phyloP scores from a whole-genome alignment of 2,888 invertebrate species.

The Macroteleia sp. region DNA sequence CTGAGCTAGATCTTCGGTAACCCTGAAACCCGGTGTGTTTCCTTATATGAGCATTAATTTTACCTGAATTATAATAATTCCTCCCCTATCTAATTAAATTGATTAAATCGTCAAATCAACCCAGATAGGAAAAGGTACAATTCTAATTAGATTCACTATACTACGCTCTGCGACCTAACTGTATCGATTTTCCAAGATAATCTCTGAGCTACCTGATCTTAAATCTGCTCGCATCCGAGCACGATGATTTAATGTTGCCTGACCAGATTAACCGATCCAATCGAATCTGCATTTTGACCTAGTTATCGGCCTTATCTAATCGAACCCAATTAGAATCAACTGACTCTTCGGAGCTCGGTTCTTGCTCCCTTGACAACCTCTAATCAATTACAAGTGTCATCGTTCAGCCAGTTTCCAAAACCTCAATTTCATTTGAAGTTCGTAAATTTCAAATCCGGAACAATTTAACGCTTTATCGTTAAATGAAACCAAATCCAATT shows the following conservation, averaged over 20 bases:
- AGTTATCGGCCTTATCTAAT: constrained; percentile 47
- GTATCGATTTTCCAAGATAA: constrained; percentile 48
- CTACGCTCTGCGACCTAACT: constrained; percentile 26
- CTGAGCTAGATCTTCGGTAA: too few species aligned
- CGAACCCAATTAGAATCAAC: constrained; percentile 37
- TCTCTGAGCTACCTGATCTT: constrained; percentile 18
- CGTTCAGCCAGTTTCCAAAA: background rate
- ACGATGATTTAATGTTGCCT: constrained; percentile 45
- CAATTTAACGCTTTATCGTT: background rate
- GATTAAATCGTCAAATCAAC: too few species aligned
- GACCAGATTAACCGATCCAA: constrained; percentile 37
- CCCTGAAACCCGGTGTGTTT: too few species aligned
- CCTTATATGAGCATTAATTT: too few species aligned
- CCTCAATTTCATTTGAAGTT: background rate
- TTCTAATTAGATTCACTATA: constrained; percentile 12
- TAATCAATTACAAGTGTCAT: constrained; percentile 23
- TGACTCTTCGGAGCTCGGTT: constrained; percentile 3
- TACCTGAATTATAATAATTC: too few species aligned
- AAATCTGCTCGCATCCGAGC: constrained; percentile 23
- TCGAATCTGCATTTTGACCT: constrained; percentile 55
- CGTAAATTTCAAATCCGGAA: background rate
- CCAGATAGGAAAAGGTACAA: background rate
- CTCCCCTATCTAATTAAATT: too few species aligned
- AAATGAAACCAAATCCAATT: background rate
- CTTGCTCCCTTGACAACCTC: constrained; percentile 22